Evolutionary conservation across 2,888 invertebrate genomes (phyloP).

Genomic region (Colostygia pectinataria): DNA sequence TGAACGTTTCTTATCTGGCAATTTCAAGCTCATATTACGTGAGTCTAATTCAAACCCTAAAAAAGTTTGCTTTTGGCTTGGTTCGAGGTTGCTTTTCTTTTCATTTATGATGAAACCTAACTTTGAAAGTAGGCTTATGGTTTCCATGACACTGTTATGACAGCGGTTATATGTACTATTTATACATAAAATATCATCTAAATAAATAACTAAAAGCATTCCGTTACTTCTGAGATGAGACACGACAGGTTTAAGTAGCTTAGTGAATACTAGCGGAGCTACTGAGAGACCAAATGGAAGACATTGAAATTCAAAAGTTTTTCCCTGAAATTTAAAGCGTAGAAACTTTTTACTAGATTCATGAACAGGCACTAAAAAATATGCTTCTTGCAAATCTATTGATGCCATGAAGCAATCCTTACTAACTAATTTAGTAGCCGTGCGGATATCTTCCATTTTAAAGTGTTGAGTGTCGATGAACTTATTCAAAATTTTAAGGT

Average conservation of each 20-base stretch:
- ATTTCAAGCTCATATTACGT: not conserved
- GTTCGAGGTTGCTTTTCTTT: too few species aligned
- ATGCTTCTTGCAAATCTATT: not conserved
- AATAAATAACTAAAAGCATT: too few species aligned
- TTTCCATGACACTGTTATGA: too few species aligned
- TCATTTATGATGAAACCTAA: too few species aligned
- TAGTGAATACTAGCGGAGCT: too few species aligned
- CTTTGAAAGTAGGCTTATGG: too few species aligned
- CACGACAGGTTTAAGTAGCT: too few species aligned
- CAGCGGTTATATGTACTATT: too few species aligned
- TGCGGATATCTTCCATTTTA: not conserved
- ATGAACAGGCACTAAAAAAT: not conserved
- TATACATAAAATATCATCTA: too few species aligned
- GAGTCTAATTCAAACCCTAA: not conserved
- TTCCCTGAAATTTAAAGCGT: not conserved
- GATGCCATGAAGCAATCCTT: not conserved
- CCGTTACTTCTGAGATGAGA: too few species aligned
- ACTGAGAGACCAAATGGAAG: too few species aligned
- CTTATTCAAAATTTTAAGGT: not conserved
- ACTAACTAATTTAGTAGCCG: not conserved
- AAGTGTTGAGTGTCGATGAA: not conserved
- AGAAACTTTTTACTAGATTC: not conserved
- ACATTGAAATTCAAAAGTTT: not conserved
- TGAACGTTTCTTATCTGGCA: not conserved
- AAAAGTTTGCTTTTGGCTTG: not conserved